A percentile compares a stretch with the other conserved stretches of the same genome.
These are phyloP conservation scores for Drosophila grimshawi DNA, from an alignment of 1,140 invertebrate genomes.

Conservation along the genomic window DNA sequence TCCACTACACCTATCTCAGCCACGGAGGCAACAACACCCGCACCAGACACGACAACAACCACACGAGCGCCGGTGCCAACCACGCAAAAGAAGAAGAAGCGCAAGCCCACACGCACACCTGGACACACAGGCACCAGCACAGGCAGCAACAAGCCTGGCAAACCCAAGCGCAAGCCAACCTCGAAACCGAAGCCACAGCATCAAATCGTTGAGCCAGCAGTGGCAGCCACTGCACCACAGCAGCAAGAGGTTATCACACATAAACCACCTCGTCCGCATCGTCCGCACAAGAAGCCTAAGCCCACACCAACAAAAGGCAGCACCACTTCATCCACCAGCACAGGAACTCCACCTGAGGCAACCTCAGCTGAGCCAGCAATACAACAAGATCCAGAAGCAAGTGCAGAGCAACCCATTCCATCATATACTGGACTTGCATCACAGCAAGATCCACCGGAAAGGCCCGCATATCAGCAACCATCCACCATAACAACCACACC, in stretches of 20 bases:
- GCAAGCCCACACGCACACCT: constrained; percentile 73
- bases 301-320: constrained; percentile 43
- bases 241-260: constrained; percentile 41
- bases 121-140: constrained; percentile 31
- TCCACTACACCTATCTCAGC: constrained; percentile 23
- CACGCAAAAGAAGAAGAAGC: constrained; percentile 74
- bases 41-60: constrained; percentile 49
- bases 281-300: constrained; percentile 60
- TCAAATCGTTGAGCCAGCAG: neutral
- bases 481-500: constrained; percentile 58
- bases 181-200: constrained; percentile 53
- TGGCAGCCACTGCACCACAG: constrained; percentile 24
- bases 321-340: constrained; percentile 30
- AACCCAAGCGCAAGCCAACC: constrained; percentile 75
- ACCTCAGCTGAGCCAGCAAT: constrained; percentile 69
- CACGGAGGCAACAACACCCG: constrained; percentile 10
- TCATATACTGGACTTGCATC: neutral
- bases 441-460: constrained; percentile 46
- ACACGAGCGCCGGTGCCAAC: constrained; percentile 48
- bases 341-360: constrained; percentile 22
- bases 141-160: constrained; percentile 38
- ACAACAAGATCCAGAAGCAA: neutral
- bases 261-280: constrained; percentile 50
- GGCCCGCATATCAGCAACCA: constrained; percentile 74
- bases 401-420: neutral